Percentiles rank a stretch among this genome's conserved stretches.
Evolutionary conservation across 2,797 vertebrate genomes (phyloP).

Genomic region (Spinus olivaceus): DNA sequence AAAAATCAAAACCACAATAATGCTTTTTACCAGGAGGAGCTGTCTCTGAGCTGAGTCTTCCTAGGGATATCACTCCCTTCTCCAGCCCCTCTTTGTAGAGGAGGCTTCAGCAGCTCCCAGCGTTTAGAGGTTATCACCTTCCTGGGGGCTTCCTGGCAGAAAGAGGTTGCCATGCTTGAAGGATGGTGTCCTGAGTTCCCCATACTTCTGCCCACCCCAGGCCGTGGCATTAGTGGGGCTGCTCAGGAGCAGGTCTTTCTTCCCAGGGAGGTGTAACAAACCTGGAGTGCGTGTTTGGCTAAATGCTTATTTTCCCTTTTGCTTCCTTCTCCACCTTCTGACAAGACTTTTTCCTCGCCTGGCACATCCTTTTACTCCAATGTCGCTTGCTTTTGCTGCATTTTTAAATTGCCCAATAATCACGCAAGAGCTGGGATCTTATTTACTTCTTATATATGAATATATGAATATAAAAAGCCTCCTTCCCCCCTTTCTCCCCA

Average conservation of each 20-base stretch:
- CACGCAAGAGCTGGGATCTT: conserved; percentile 67
- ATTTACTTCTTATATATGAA: conserved; percentile 73
- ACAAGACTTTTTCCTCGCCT: conserved; percentile 42
- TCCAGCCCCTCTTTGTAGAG: conserved; percentile 21
- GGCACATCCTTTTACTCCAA: conserved; percentile 48
- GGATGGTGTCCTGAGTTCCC: neutral
- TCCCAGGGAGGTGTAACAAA: conserved; percentile 21
- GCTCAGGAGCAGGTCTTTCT: neutral
- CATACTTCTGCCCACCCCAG: neutral
- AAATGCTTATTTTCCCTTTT: conserved; percentile 16
- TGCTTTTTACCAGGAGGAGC: conserved; percentile 42
- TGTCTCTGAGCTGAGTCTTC: conserved; percentile 62
- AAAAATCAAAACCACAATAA: neutral
- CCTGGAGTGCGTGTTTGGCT: conserved; percentile 31
- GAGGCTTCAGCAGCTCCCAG: conserved; percentile 25
- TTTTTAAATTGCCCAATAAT: conserved; percentile 66
- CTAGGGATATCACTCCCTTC: conserved; percentile 48
- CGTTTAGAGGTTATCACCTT: neutral
- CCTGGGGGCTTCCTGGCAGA: neutral
- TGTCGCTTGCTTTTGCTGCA: conserved; percentile 72
- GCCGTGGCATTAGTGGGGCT: neutral
- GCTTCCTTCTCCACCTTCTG: neutral
- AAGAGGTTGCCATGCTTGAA: neutral
- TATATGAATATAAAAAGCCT: conserved; percentile 42
- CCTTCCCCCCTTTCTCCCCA: neutral